Evolutionary conservation across 2,888 invertebrate species (phyloP).

Genomic region (Anticlea derivata): DNA sequence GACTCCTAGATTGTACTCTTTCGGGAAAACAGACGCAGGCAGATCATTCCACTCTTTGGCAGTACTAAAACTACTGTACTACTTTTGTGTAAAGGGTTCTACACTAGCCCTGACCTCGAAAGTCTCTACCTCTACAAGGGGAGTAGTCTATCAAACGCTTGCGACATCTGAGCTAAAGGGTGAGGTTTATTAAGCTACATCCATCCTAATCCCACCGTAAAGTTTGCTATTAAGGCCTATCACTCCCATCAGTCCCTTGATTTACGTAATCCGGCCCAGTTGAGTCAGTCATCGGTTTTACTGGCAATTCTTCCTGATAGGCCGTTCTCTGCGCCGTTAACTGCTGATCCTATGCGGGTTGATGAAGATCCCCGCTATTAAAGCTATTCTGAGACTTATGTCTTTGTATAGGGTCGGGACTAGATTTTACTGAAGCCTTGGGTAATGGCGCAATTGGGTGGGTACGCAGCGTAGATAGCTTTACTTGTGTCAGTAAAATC

Average conservation of each 20-base stretch:
- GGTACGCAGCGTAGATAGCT: no score
- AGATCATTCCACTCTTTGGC: no score
- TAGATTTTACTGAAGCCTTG: not conserved
- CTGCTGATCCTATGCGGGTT: slow-evolving; percentile 17
- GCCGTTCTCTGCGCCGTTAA: slow-evolving; percentile 18
- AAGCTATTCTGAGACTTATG: slow-evolving; percentile 12
- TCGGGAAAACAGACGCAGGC: no score
- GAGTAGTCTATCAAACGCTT: no score
- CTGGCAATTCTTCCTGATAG: slow-evolving; percentile 25
- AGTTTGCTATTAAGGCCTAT: slow-evolving; percentile 22
- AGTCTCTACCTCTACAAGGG: no score
- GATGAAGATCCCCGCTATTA: slow-evolving; percentile 23
- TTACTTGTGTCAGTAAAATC: no score
- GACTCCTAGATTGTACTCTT: no score
- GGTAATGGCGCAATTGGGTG: not conserved
- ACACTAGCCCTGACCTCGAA: no score
- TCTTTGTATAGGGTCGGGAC: slow-evolving; percentile 8
- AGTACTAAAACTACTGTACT: no score
- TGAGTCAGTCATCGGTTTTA: slow-evolving; percentile 28
- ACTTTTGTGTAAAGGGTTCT: no score
- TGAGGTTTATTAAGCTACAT: slow-evolving; percentile 16
- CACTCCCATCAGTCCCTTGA: slow-evolving; percentile 25
- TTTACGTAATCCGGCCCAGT: slow-evolving; percentile 26
- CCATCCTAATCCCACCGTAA: slow-evolving; percentile 18
- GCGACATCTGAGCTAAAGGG: slow-evolving; percentile 5